Base-by-base conservation (phyloP, 2,797 vertebrate genomes). In the Labeo calbasu region DNA sequence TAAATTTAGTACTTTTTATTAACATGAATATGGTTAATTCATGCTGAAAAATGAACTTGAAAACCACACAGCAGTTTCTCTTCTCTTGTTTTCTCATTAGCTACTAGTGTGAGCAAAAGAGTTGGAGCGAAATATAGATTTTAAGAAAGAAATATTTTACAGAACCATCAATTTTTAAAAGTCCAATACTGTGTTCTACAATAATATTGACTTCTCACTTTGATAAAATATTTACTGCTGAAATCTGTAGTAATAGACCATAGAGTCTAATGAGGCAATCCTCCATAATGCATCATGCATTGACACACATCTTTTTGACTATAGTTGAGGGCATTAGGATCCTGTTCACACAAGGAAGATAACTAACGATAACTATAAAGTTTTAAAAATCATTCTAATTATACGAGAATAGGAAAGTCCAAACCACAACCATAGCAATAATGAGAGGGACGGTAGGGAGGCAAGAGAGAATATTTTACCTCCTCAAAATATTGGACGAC, bases 131-230 rank as follows among this genome's bases (percentile, higher is more conserved):
- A 65, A 28, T 48, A 66, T 63, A 28, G 77, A 79, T 63, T 78
- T 61, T 46, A 48, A 78, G n/a, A 79, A 50, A 51, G 1, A 79
- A 36, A n/a, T 51, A 79, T 79, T 79, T 66, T 14, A 79, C 0
- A 1, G 12, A 10, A 48, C n/a, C 55, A 63, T 78, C 3, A 14
- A 36, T 50, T 28, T 78, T 50, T 61, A 3, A 7, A 65, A 65
- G 77, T 51, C 43, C 59, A 65, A 66, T 28, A 50, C 23, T 51
- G 19, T 23, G 36, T 79, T 66, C 77, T 79, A 13, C 46, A 79
- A 66, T 66, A 51, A 63, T 66, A 79, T 79, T 81, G 65, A 78
- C 59, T 71, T 19, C 23, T 79, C 28, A n/a, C 77, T 66, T 81
- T 66, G 48, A 59, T 75, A 10, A 61, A 73, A 79, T 50, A 65